These are phyloP conservation scores for Mongoloraphidia duomilia DNA, from an alignment of 2,888 invertebrate genomes.

Conservation along the genomic window DNA sequence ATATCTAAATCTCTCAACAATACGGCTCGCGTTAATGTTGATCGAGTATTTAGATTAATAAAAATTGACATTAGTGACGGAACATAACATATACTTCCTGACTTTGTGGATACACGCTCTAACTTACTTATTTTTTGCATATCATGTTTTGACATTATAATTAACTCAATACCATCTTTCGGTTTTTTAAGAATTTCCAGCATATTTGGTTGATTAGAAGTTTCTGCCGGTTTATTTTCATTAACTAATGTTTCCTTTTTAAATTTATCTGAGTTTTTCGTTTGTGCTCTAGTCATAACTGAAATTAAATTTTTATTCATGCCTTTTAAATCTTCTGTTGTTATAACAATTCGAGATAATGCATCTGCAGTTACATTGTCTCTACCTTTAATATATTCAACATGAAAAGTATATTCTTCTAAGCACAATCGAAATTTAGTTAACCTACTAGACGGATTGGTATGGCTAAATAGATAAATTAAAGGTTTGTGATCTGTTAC, in stretches of 20 bases:
- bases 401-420: conserved; percentile 14
- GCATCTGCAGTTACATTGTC: conserved; percentile 11
- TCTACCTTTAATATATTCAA: conserved; percentile 15
- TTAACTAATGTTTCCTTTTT: too few species aligned
- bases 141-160: neutral
- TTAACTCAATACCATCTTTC: conserved; percentile 7
- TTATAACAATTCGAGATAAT: conserved; percentile 5
- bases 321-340: conserved; percentile 8
- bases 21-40: conserved; percentile 1
- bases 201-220: conserved; percentile 10
- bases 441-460: conserved; percentile 16
- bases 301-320: conserved; percentile 2
- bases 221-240: conserved; percentile 3
- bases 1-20: conserved; percentile 8
- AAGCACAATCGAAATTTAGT: conserved; percentile 17
- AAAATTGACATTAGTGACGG: neutral
- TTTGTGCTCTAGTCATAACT: conserved; percentile 8
- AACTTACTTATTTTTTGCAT: neutral
- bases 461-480: neutral
- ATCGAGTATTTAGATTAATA: conserved; percentile 4
- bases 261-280: too few species aligned
- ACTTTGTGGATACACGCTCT: too few species aligned
- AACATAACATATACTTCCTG: too few species aligned
- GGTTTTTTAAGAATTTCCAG: conserved; percentile 10
- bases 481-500: neutral